Evolutionary conservation across 2,797 vertebrate genomes (phyloP).

Genomic region (Knipowitschia caucasica): DNA sequence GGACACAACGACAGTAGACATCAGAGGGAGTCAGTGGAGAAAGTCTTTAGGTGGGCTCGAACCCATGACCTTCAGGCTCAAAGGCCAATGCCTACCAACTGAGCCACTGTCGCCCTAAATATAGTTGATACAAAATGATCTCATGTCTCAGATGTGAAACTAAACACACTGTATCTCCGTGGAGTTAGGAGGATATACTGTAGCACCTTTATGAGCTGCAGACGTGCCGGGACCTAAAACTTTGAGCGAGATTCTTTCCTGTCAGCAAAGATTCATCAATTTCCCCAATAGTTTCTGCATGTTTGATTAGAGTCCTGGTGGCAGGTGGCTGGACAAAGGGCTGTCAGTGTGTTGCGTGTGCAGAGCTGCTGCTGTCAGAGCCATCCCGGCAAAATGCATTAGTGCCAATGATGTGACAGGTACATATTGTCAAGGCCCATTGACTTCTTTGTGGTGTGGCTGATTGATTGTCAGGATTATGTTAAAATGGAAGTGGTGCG

Average conservation of each 20-base stretch:
- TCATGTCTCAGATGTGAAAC: no score
- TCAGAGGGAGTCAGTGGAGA: no score
- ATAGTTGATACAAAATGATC: no score
- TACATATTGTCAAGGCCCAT: conserved; percentile 70
- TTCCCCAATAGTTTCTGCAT: conserved; percentile 28
- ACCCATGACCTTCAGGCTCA: no score
- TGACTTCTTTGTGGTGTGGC: conserved; percentile 63
- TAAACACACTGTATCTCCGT: no score
- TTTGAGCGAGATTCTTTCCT: background rate
- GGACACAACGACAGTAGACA: no score
- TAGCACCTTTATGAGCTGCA: background rate
- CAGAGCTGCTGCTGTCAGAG: conserved; percentile 45
- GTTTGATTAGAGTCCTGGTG: conserved; percentile 39
- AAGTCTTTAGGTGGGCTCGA: no score
- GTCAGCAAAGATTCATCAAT: conserved; percentile 21
- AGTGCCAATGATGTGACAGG: conserved; percentile 68
- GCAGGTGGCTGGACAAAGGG: conserved; percentile 50
- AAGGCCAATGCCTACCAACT: no score
- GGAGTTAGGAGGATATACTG: background rate
- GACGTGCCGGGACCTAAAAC: background rate
- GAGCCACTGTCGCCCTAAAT: no score
- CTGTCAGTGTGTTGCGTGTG: conserved; percentile 34
- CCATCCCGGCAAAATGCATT: conserved; percentile 54
- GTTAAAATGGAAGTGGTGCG: conserved; percentile 43
- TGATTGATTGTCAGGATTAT: conserved; percentile 67